Conservation (phyloP, 2,888 invertebrate genomes). For the Ochropleura leucogaster region DNA sequence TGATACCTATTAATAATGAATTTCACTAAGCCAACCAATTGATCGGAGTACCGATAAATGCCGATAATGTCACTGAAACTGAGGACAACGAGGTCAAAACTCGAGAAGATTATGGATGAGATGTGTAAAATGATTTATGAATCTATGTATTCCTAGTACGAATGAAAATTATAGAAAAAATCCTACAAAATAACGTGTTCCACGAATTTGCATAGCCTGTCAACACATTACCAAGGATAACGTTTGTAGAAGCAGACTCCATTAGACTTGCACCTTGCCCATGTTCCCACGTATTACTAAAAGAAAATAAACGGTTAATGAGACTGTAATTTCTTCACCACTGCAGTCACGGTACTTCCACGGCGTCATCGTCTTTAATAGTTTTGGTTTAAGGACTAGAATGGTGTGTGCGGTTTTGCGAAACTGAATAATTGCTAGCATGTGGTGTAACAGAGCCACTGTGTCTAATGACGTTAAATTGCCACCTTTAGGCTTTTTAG, state of each 20-base stretch:
- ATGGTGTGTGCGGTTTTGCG: conserved; percentile 58
- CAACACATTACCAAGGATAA: neutral
- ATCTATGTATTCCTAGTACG: too few relatives aligned
- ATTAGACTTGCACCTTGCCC: conserved; percentile 14
- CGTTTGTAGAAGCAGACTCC: neutral
- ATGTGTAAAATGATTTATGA: too few relatives aligned
- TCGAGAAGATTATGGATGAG: neutral
- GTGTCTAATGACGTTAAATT: conserved; percentile 69
- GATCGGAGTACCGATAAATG: neutral
- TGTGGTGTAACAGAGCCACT: conserved; percentile 59
- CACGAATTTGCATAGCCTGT: neutral
- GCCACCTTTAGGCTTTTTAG: conserved; percentile 52
- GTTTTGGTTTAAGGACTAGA: conserved; percentile 33
- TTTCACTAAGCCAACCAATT: neutral
- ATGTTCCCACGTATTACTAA: conserved; percentile 60
- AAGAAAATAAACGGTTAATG: conserved; percentile 55
- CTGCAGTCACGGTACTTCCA: conserved; percentile 33
- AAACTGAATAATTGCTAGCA: conserved; percentile 58
- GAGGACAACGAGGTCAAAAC: neutral
- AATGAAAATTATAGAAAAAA: neutral
- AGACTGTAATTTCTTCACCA: conserved; percentile 56
- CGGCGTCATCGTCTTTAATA: conserved; percentile 38
- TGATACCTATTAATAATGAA: neutral
- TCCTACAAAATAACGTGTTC: neutral
- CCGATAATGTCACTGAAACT: neutral